Evolutionary conservation across 2,888 invertebrate genomes (phyloP).

Genomic region (Phania funesta): DNA sequence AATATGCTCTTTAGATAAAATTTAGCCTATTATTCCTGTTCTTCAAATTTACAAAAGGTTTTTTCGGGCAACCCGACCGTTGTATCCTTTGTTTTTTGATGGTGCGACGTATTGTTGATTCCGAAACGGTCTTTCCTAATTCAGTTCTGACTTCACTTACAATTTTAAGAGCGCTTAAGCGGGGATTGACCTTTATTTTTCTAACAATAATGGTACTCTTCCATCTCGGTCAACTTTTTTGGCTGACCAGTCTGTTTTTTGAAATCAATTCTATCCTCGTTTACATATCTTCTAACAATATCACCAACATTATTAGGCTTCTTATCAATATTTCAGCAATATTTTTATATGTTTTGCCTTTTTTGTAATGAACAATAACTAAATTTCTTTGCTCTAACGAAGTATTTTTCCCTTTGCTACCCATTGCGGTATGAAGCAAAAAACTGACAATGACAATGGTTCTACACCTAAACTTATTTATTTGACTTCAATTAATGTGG

Average conservation of each 20-base stretch:
- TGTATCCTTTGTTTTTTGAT: not conserved
- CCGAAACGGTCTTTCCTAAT: constrained; percentile 1
- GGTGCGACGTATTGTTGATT: not conserved
- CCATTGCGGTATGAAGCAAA: not conserved
- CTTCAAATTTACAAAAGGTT: too few relatives aligned
- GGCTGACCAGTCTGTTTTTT: not conserved
- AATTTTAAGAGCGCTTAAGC: not conserved
- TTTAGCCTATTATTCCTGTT: not conserved
- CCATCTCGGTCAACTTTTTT: too few relatives aligned
- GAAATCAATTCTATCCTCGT: not conserved
- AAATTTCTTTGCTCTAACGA: not conserved
- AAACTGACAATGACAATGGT: not conserved
- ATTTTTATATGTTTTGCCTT: too few relatives aligned
- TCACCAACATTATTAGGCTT: constrained; percentile 7
- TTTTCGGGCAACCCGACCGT: constrained; percentile 2
- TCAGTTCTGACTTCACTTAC: not conserved
- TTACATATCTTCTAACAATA: constrained; percentile 9
- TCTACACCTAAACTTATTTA: not conserved
- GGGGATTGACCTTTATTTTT: not conserved
- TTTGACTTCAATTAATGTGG: too few relatives aligned
- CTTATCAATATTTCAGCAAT: not conserved
- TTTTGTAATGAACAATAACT: not conserved
- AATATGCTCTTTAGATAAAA: not conserved
- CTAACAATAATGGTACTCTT: constrained; percentile 9
- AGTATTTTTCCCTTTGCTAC: constrained; percentile 9